phyloP scores from a whole-genome alignment of 2,888 invertebrate genomes.

The Limenitis camilla region DNA sequence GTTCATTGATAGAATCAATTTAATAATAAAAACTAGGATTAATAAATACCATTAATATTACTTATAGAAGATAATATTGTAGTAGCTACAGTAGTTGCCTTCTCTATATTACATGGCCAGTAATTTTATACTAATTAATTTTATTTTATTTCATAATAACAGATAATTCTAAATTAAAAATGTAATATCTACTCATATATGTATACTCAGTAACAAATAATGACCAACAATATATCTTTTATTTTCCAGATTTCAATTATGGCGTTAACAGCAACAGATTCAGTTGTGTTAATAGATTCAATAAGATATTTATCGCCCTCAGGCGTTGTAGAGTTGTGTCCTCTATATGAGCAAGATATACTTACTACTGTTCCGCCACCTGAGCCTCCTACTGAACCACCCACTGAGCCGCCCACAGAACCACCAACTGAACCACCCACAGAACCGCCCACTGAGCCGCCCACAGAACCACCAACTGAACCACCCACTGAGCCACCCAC shows the following conservation, averaged over 20 bases:
- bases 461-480: neutral
- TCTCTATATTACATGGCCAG: too few species aligned
- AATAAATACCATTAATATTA: too few species aligned
- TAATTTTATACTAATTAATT: too few species aligned
- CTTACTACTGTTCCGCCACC: conserved; percentile 2
- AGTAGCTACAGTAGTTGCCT: too few species aligned
- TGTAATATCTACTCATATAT: too few species aligned
- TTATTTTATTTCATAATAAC: too few species aligned
- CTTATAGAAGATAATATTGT: too few species aligned
- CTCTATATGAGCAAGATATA: conserved; percentile 30
- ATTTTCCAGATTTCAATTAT: conserved; percentile 25
- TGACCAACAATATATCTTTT: conserved; percentile 1
- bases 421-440: neutral
- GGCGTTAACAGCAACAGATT: conserved; percentile 16
- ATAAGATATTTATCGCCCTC: conserved; percentile 26
- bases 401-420: neutral
- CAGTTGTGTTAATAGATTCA: conserved; percentile 25
- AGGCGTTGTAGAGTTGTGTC: conserved; percentile 10
- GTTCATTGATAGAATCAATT: too few species aligned
- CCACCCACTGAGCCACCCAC: neutral
- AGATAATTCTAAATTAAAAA: too few species aligned
- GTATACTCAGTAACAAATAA: too few species aligned
- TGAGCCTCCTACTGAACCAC: neutral
- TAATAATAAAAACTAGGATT: too few species aligned
- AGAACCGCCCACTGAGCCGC: neutral